Percentiles rank a stretch among this genome's conserved stretches.
phyloP scores from a whole-genome alignment of 2,797 vertebrate species.

The Cephalopachus bancanus region DNA sequence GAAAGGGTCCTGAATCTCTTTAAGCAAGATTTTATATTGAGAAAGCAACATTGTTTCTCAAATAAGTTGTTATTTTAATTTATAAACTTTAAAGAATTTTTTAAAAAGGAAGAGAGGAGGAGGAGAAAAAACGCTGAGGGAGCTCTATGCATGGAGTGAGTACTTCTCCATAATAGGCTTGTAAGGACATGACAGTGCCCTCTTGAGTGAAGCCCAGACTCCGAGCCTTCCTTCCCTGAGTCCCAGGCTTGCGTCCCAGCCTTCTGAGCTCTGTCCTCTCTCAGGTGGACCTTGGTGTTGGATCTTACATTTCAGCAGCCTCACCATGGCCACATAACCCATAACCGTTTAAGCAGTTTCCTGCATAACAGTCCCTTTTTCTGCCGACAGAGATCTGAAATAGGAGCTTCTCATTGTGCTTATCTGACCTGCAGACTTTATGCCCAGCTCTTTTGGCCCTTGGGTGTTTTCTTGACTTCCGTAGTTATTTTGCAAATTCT shows the following conservation, averaged over 20 bases:
- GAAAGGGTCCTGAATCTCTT: constrained; percentile 52
- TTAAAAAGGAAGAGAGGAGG: background rate
- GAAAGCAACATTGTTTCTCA: constrained; percentile 61
- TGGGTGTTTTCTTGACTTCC: background rate
- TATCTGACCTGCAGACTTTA: background rate
- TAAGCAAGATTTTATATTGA: constrained; percentile 62
- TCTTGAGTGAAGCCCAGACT: background rate
- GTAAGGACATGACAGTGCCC: background rate
- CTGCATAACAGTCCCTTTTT: background rate
- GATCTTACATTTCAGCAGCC: background rate
- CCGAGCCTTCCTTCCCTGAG: rapidly evolving
- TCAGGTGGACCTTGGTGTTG: background rate
- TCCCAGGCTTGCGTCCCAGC: background rate
- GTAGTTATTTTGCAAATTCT: constrained; percentile 15
- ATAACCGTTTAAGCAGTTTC: background rate
- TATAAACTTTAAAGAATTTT: constrained; percentile 43
- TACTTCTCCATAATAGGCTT: background rate
- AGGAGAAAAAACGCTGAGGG: background rate
- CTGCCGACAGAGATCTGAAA: background rate
- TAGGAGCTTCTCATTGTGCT: background rate
- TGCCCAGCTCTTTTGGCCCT: background rate
- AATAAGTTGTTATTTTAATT: constrained; percentile 66
- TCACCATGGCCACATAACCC: background rate
- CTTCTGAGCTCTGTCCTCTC: background rate
- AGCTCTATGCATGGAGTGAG: background rate